Evolutionary conservation across 2,797 vertebrate species (phyloP).

Genomic region (Podargus strigoides): DNA sequence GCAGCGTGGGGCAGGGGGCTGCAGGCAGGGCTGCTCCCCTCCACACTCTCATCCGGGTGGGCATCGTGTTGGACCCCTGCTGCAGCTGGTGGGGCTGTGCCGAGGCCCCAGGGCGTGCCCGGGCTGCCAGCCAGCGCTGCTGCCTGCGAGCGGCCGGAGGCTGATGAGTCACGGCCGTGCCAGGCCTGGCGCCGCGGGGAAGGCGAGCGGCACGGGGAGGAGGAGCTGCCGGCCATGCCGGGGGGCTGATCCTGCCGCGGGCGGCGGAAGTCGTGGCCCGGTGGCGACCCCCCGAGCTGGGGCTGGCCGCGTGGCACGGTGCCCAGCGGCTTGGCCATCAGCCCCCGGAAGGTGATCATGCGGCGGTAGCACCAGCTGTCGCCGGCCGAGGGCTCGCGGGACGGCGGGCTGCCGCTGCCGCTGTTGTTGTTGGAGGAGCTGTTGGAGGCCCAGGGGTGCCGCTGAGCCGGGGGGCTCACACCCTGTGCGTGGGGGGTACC

Average conservation of each 20-base stretch:
- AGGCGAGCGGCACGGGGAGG: background rate
- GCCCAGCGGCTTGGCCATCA: conserved; percentile 61
- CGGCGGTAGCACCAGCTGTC: conserved; percentile 64
- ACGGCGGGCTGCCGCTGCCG: conserved; percentile 10
- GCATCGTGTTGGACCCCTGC: background rate
- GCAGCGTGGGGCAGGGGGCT: background rate
- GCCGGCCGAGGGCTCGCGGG: background rate
- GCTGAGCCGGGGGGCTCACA: conserved; percentile 10
- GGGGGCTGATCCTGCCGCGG: background rate
- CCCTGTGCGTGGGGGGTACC: conserved; percentile 65
- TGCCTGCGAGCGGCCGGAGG: background rate
- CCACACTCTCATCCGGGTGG: background rate
- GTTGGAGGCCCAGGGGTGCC: conserved; percentile 84
- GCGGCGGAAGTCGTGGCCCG: background rate
- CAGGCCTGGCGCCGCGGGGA: background rate
- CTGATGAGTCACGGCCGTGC: conserved; percentile 1
- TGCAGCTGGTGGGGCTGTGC: background rate
- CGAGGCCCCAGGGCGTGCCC: background rate
- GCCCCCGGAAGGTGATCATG: conserved; percentile 60
- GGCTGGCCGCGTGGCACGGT: conserved; percentile 44
- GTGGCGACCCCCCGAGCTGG: conserved; percentile 25
- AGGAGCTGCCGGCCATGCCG: background rate
- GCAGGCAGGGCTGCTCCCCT: background rate
- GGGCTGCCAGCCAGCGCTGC: conserved; percentile 1
- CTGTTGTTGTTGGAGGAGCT: conserved; percentile 84